Evolutionary conservation across 1,140 invertebrate genomes (phyloP).

Genomic region (Paramacrobiotus metropolitanus): DNA sequence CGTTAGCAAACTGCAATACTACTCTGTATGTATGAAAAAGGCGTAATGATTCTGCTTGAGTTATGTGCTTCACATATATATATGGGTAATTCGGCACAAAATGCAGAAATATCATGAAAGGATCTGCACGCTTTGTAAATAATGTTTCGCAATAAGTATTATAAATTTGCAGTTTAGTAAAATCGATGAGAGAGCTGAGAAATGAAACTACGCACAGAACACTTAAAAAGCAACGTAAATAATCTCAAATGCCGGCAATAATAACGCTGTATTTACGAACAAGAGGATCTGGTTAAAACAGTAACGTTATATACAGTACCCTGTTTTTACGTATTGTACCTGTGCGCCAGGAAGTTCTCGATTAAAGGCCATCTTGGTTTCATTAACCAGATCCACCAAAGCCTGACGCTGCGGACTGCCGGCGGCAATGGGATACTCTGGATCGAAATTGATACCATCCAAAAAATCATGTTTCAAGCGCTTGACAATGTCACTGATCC

Average conservation of each 20-base stretch:
- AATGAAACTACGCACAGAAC: too few relatives aligned
- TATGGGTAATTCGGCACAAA: too few relatives aligned
- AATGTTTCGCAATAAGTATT: neutral
- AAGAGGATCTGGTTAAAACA: neutral
- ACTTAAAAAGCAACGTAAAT: too few relatives aligned
- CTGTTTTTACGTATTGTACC: conserved; percentile 13
- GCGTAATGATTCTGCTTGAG: too few relatives aligned
- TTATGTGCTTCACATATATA: too few relatives aligned
- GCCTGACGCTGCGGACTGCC: conserved; percentile 15
- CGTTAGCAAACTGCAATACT: neutral
- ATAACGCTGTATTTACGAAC: neutral
- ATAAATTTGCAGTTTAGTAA: neutral
- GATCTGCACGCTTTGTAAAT: too few relatives aligned
- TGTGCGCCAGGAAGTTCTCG: conserved; percentile 15
- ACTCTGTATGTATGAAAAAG: neutral
- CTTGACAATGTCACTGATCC: conserved; percentile 18
- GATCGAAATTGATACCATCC: conserved; percentile 27
- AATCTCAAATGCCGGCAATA: neutral
- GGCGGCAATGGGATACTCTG: conserved; percentile 20
- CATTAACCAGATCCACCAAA: conserved; percentile 18
- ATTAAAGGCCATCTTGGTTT: conserved; percentile 18
- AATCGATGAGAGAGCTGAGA: neutral
- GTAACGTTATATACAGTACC: neutral
- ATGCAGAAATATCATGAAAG: too few relatives aligned
- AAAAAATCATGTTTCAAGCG: conserved; percentile 18